phyloP scores from a whole-genome alignment of 53 echinoderm and acorn worm species.

The Hippasteria phrygiana region DNA sequence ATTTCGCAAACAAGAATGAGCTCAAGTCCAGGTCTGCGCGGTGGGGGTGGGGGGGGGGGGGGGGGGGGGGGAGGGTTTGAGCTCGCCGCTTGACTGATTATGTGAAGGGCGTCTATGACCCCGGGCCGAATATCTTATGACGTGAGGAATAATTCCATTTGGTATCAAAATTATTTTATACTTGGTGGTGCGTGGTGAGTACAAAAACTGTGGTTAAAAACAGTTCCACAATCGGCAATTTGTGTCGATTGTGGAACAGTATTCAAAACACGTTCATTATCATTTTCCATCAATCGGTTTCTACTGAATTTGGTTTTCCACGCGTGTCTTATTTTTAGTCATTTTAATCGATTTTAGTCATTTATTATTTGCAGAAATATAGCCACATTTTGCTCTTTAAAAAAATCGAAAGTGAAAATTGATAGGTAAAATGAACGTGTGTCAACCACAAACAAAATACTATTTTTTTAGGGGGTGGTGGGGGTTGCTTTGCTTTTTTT shows the following conservation, averaged over 20 bases:
- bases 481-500: no score
- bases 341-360: no score
- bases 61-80: background rate
- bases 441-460: no score
- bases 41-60: background rate
- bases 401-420: no score
- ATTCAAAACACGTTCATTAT: no score
- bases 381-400: no score
- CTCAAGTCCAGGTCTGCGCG: background rate
- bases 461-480: no score
- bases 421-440: no score
- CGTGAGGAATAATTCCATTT: conserved; percentile 3
- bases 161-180: conserved; percentile 14
- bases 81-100: background rate
- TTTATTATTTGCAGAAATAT: no score
- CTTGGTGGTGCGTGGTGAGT: background rate
- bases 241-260: background rate
- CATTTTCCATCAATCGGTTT: no score
- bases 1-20: background rate
- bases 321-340: no score
- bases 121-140: conserved; percentile 22
- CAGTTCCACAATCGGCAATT: background rate
- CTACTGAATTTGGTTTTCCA: no score
- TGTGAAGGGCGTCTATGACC: conserved; percentile 41
- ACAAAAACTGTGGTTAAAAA: background rate